phyloP scores from a whole-genome alignment of 2,113 vertebrate genomes.

The Shinisaurus crocodilurus region DNA sequence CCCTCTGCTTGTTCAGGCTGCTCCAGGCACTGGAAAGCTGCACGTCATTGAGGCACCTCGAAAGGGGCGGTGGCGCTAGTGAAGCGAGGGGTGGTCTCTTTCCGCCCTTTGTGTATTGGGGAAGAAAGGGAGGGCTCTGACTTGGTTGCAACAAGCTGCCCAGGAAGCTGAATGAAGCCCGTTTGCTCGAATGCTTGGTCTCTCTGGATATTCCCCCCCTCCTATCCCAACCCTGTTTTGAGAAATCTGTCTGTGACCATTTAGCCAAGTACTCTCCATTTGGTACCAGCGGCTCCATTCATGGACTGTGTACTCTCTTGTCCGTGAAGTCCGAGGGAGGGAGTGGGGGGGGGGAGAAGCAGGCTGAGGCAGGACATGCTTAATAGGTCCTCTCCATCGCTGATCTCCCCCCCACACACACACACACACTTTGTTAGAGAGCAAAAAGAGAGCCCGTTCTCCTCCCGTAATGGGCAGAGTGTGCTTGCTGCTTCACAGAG shows the following conservation, averaged over 20 bases:
- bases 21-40: conserved; percentile 52
- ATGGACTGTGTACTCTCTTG: conserved; percentile 32
- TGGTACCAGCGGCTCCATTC: neutral
- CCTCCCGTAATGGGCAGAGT: neutral
- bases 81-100: conserved; percentile 45
- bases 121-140: conserved; percentile 6
- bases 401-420: fast-evolving
- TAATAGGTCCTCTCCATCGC: neutral
- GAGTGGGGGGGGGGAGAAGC: too few relatives aligned
- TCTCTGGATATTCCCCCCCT: neutral
- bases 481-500: neutral
- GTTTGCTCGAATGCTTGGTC: fast-evolving
- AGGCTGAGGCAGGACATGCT: neutral
- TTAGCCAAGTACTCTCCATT: conserved; percentile 19
- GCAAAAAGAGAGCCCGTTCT: neutral
- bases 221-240: too few relatives aligned
- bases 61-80: conserved; percentile 42
- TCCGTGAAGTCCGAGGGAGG: neutral
- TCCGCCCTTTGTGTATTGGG: conserved; percentile 44
- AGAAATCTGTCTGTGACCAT: neutral
- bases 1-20: conserved; percentile 48
- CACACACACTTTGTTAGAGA: neutral
- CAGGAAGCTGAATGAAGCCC: neutral
- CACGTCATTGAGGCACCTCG: conserved; percentile 40
- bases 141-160: neutral